Percentiles rank a stretch among this genome's conserved stretches.
phyloP scores from a whole-genome alignment of 1,140 invertebrate genomes.

The Luehdorfia chinensis region DNA sequence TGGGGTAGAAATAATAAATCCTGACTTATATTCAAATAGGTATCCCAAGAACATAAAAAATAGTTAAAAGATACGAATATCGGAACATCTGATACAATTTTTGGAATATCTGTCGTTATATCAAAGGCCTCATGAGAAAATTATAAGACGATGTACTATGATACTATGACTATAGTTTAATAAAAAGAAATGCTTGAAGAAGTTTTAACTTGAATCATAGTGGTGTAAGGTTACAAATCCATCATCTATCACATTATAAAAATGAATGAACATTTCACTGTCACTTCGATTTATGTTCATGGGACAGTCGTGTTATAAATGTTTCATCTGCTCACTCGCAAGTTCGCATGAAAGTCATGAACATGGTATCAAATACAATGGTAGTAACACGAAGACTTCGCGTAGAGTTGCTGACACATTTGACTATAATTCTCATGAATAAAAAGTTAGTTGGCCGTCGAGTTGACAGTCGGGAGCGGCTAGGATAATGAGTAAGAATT shows the following conservation, averaged over 20 bases:
- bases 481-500: slow-evolving; percentile 47
- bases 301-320: slow-evolving; percentile 16
- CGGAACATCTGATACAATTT: no score
- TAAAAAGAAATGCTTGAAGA: no score
- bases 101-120: no score
- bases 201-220: no score
- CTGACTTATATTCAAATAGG: no score
- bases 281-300: slow-evolving; percentile 17
- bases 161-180: no score
- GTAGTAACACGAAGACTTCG: slow-evolving; percentile 24
- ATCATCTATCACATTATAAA: slow-evolving; percentile 12
- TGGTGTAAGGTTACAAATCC: slow-evolving; percentile 16
- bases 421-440: slow-evolving; percentile 53
- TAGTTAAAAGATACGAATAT: no score
- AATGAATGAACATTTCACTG: slow-evolving; percentile 3
- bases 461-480: slow-evolving; percentile 43
- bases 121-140: no score
- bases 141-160: no score
- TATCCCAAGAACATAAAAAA: no score
- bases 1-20: no score
- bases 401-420: slow-evolving; percentile 42
- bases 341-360: slow-evolving; percentile 10
- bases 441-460: slow-evolving; percentile 43
- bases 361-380: slow-evolving; percentile 24
- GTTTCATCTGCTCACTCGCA: slow-evolving; percentile 14